A percentile compares a stretch with the other conserved stretches of the same genome.
phyloP scores from a whole-genome alignment of 2,113 vertebrate species.

The Natator depressus region DNA sequence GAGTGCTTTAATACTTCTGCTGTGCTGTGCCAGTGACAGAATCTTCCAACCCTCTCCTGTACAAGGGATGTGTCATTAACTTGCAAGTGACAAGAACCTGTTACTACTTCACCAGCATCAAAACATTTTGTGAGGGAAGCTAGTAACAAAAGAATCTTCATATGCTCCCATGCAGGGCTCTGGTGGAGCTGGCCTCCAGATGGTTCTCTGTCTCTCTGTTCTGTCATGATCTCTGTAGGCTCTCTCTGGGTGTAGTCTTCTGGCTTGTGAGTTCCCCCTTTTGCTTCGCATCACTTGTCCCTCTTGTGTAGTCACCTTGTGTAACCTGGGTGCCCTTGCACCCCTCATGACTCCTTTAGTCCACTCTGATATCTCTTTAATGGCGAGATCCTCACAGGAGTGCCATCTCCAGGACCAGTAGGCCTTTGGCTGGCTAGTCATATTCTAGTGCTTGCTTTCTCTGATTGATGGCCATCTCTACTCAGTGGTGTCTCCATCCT shows the following conservation, averaged over 20 bases:
- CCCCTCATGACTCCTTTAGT: not conserved
- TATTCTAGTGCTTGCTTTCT: not conserved
- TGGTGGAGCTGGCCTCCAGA: not conserved
- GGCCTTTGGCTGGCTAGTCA: not conserved
- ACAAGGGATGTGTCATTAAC: not conserved
- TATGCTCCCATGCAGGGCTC: not conserved
- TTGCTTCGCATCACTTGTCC: not conserved
- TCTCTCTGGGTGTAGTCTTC: not conserved
- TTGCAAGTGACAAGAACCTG: not conserved
- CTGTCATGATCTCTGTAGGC: not conserved
- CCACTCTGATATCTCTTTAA: not conserved
- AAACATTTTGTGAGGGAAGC: not conserved
- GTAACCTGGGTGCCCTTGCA: not conserved
- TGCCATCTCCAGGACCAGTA: not conserved
- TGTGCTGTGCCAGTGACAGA: not conserved
- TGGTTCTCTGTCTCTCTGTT: not conserved
- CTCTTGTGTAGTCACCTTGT: not conserved
- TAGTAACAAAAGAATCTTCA: not conserved
- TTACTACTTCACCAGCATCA: not conserved
- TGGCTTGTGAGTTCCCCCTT: not conserved
- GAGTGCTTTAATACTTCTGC: not conserved
- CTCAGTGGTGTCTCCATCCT: not conserved
- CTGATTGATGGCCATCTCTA: not conserved
- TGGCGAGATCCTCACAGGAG: not conserved
- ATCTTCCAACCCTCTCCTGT: not conserved